Evolutionary conservation across 2,113 vertebrate species (phyloP).

Genomic region (Cavia aperea): DNA sequence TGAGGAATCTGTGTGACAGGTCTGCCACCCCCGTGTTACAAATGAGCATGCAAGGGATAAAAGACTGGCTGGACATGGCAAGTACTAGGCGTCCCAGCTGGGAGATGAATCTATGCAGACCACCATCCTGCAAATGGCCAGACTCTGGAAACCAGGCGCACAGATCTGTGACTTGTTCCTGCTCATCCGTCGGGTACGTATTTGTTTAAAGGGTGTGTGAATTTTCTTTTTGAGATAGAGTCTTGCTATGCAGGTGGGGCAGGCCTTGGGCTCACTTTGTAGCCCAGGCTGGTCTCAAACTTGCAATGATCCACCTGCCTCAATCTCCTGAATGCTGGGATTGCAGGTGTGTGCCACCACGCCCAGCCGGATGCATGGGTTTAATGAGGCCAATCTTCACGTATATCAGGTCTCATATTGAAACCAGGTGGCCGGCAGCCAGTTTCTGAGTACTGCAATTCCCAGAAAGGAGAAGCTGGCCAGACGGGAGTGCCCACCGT

Average conservation of each 20-base stretch:
- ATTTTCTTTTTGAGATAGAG: neutral
- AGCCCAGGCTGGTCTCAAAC: no score
- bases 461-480: neutral
- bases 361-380: no score
- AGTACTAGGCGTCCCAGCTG: no score
- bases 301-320: no score
- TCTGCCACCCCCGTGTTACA: neutral
- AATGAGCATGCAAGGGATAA: neutral
- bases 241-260: no score
- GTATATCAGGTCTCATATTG: neutral
- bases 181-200: neutral
- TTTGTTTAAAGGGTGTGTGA: neutral
- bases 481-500: no score
- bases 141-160: neutral
- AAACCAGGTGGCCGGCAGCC: neutral
- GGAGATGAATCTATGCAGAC: neutral
- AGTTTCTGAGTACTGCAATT: neutral
- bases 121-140: no score
- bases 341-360: no score
- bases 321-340: no score
- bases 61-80: neutral
- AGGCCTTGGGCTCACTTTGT: no score
- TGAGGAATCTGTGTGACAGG: neutral
- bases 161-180: neutral
- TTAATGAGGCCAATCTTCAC: neutral